Evolutionary conservation across 2,888 invertebrate genomes (phyloP).

Genomic region (Drosophila anomelani): DNA sequence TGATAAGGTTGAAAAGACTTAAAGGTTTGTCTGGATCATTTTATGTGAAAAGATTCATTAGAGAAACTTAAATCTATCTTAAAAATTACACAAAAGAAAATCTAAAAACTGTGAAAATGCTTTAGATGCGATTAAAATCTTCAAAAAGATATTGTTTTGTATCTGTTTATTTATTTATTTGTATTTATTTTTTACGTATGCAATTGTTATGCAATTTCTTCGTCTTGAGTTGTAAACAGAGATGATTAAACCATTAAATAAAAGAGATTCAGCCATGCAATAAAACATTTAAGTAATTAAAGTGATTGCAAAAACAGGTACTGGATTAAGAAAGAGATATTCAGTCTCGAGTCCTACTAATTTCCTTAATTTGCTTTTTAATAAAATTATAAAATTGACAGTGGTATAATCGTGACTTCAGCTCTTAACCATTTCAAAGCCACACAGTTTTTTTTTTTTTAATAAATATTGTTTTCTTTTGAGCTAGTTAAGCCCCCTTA

Average conservation of each 20-base stretch:
- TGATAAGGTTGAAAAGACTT: constrained; percentile 30
- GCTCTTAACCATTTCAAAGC: neutral
- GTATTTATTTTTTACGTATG: neutral
- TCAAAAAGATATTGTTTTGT: neutral
- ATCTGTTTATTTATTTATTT: neutral
- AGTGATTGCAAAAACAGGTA: neutral
- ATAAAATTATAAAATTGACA: constrained; percentile 3
- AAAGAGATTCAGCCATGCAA: neutral
- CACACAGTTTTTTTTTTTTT: neutral
- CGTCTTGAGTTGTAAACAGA: neutral
- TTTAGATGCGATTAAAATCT: neutral
- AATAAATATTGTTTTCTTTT: constrained; percentile 8
- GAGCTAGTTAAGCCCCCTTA: constrained; percentile 32
- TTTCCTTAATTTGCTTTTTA: neutral
- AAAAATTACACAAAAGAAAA: neutral
- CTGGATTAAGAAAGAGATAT: neutral
- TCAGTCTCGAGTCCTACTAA: neutral
- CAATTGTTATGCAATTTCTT: neutral
- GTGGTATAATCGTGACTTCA: neutral
- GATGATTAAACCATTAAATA: neutral
- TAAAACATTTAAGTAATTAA: neutral
- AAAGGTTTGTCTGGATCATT: constrained; percentile 5
- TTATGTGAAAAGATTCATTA: neutral
- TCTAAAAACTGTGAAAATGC: neutral
- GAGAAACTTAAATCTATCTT: neutral